phyloP scores from a whole-genome alignment of 2,113 vertebrate genomes.

The Archocentrus centrarchus region DNA sequence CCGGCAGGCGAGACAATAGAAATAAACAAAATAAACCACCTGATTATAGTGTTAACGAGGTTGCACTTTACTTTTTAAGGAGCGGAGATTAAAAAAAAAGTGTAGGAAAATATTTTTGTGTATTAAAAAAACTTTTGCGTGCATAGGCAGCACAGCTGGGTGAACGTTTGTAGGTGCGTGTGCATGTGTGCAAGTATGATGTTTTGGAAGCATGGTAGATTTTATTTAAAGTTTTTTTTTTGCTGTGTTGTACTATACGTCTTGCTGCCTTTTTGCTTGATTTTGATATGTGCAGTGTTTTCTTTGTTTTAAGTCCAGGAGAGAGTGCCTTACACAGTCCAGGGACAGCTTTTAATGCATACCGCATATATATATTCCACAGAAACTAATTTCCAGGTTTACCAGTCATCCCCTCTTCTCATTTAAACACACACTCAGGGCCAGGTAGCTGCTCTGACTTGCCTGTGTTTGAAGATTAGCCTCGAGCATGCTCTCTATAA shows the following conservation, averaged over 20 bases:
- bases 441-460: slow-evolving; percentile 42
- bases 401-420: slow-evolving; percentile 22
- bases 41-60: slow-evolving; percentile 54
- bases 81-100: slow-evolving; percentile 29
- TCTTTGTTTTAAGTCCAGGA: slow-evolving; percentile 30
- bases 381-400: slow-evolving; percentile 24
- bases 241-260: slow-evolving; percentile 22
- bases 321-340: slow-evolving; percentile 66
- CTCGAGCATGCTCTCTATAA: slow-evolving; percentile 31
- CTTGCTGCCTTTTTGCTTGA: slow-evolving; percentile 38
- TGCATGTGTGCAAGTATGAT: slow-evolving; percentile 10
- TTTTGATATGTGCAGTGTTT: slow-evolving; percentile 20
- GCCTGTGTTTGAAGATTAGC: slow-evolving; percentile 38
- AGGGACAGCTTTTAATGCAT: slow-evolving; percentile 25
- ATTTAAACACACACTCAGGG: background rate
- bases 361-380: slow-evolving; percentile 33
- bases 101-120: slow-evolving; percentile 37
- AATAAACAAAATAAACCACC: slow-evolving; percentile 3
- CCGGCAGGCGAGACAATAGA: background rate
- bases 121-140: slow-evolving; percentile 21
- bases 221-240: slow-evolving; percentile 47
- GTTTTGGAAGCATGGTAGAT: slow-evolving; percentile 1
- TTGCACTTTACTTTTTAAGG: slow-evolving; percentile 76
- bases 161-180: slow-evolving; percentile 19
- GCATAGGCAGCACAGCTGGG: background rate